Percentiles rank a stretch among this genome's conserved stretches.
Conservation (phyloP, 2,888 invertebrate species). For the Epinotia bilunana region DNA sequence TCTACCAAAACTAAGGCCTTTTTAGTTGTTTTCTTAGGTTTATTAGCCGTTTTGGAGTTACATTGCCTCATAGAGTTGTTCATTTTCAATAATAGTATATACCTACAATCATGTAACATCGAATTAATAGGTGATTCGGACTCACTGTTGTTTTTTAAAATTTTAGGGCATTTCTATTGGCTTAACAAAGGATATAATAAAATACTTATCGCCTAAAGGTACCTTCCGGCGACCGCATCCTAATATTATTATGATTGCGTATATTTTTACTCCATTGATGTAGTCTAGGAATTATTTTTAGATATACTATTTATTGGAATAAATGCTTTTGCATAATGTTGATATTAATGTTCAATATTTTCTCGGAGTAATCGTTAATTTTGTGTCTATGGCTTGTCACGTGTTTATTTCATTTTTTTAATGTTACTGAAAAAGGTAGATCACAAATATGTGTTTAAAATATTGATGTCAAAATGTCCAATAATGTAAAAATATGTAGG, state of each 20-base stretch:
- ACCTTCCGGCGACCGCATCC: background rate
- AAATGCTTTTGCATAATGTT: slow-evolving; percentile 44
- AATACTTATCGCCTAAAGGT: slow-evolving; percentile 2
- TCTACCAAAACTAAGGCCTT: no score
- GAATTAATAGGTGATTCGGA: no score
- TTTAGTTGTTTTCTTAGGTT: no score
- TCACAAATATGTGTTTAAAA: background rate
- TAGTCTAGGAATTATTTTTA: slow-evolving; percentile 54
- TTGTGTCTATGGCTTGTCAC: slow-evolving; percentile 5
- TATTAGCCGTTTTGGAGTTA: no score
- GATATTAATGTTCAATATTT: slow-evolving; percentile 41
- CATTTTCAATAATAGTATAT: background rate
- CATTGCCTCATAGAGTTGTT: no score
- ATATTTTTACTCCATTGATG: slow-evolving; percentile 47
- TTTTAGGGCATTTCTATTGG: background rate
- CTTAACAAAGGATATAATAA: slow-evolving; percentile 15
- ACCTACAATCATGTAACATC: no score
- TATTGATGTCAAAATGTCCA: background rate
- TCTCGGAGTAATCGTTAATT: slow-evolving; percentile 15
- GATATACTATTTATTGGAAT: slow-evolving; percentile 62
- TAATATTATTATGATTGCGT: slow-evolving; percentile 2
- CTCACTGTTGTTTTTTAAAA: background rate
- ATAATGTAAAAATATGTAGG: background rate
- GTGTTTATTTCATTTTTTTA: slow-evolving; percentile 7
- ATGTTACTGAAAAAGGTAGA: background rate